Base-by-base conservation (phyloP, 64 coral and sea anemone genomes). In the Actinia equina region DNA sequence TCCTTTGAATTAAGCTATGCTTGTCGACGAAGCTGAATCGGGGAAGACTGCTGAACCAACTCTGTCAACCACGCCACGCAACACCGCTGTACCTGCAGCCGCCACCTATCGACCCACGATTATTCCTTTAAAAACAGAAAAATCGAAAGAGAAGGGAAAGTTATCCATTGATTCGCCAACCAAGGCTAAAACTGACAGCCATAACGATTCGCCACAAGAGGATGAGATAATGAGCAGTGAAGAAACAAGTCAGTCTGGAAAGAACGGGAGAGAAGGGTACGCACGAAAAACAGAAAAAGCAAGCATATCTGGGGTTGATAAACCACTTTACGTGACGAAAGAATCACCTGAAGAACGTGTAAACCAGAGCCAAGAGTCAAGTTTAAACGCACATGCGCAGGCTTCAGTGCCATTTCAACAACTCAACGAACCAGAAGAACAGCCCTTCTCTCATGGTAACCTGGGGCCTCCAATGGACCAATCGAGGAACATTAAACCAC, bases 41-140 rank as follows among this genome's bases (percentile, higher is more conserved):
- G 78, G 45, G 13, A 81, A 81, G 16, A 3, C 78, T 37, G 43
- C 13, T 81, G 42, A 7, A 49, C 78, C 78, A 81, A 74, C 69
- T 49, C 43, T 81, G 5, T 81, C 78, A 52, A 81, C 78, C 43
- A 81, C 78, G 2, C 78, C 78, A 37, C 69, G 69, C 25, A 74
- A 74, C 69, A 74, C 69, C 13, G 69, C 25, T 37, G 69, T 74
- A 30, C 69, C 69, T 1, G 69, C 69, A 74, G 69, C 69, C 9
- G 69, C 69, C 1, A 74, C 69, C n/a, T 37, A 37, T 37, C 69
- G 69, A 37, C 69, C 69, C 10, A 74, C 12, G 13, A 22, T 30
- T 3, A 25, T 37, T 13, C 69, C 10, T 9, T n/a, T n/a, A n/a
- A n/a, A 30, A 74, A 26, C 69, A 30, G 8, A 10, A 26, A 74